phyloP scores from a whole-genome alignment of 2,113 vertebrate species.

The Hymenochirus boettgeri region DNA sequence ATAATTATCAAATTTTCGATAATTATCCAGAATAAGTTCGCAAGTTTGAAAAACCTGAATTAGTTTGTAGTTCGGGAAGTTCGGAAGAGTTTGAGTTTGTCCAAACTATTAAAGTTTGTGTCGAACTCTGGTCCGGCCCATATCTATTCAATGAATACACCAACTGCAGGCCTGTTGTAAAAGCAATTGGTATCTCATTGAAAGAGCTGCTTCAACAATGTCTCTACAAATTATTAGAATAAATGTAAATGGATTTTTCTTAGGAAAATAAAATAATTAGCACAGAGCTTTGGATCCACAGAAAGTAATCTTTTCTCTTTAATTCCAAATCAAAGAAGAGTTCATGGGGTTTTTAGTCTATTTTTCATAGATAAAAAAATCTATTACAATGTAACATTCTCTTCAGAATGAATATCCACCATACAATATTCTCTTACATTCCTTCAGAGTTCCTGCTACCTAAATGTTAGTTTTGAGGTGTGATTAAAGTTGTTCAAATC shows the following conservation, averaged over 20 bases:
- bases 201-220: neutral
- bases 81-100: too few species aligned
- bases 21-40: too few species aligned
- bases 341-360: neutral
- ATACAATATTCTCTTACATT: slow-evolving; percentile 5
- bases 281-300: slow-evolving; percentile 1
- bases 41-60: too few species aligned
- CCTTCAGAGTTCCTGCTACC: neutral
- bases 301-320: neutral
- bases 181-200: slow-evolving; percentile 25
- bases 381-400: neutral
- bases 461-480: neutral
- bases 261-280: neutral
- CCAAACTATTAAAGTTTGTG: too few species aligned
- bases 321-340: slow-evolving; percentile 1
- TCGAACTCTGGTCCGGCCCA: too few species aligned
- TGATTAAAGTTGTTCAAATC: too few species aligned
- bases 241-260: slow-evolving; percentile 24
- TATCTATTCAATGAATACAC: too few species aligned
- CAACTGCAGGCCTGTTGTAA: slow-evolving; percentile 20
- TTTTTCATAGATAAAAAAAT: slow-evolving; percentile 1
- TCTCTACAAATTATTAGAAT: neutral
- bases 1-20: too few species aligned
- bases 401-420: neutral
- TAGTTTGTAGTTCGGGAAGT: too few species aligned